Evolutionary conservation across 2,797 vertebrate genomes (phyloP).

Genomic region (Coluber constrictor): DNA sequence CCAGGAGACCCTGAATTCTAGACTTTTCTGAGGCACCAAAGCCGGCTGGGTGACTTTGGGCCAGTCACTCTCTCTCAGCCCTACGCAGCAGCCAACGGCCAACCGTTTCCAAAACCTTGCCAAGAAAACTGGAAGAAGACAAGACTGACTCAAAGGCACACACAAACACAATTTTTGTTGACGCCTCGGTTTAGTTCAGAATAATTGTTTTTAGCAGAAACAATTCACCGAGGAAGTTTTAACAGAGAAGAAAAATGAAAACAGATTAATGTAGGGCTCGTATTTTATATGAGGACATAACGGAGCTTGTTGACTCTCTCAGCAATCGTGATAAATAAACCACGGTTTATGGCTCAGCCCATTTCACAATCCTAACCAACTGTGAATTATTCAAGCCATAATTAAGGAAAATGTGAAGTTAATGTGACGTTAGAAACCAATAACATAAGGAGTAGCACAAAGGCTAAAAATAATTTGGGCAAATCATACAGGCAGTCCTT

Average conservation of each 20-base stretch:
- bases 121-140: neutral
- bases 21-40: neutral
- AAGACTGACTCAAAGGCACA: neutral
- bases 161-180: neutral
- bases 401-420: neutral
- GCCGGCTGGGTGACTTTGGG: neutral
- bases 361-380: neutral
- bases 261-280: neutral
- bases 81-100: neutral
- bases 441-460: neutral
- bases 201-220: neutral
- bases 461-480: neutral
- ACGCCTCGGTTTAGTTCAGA: neutral
- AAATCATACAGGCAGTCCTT: neutral
- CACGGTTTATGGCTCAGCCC: neutral
- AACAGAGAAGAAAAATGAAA: neutral
- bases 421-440: neutral
- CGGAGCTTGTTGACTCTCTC: neutral
- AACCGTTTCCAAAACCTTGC: neutral
- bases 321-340: neutral
- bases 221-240: neutral
- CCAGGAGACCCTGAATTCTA: neutral
- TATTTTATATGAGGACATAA: neutral
- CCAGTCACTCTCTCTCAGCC: neutral
- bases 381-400: neutral